Conservation (phyloP, 2,797 vertebrate genomes). For the Anas flavirostris region DNA sequence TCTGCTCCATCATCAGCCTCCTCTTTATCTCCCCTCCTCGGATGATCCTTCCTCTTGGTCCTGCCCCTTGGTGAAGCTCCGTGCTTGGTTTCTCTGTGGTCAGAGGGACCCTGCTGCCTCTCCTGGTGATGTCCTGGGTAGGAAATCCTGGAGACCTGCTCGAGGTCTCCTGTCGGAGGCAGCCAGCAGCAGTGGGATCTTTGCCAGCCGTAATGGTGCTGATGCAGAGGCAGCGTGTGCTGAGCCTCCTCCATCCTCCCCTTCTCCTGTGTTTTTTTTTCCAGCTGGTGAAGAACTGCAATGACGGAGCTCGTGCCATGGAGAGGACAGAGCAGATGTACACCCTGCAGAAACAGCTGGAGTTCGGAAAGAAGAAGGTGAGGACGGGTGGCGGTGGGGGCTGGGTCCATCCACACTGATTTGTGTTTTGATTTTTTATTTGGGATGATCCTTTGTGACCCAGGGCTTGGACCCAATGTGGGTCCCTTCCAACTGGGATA, state of each 20-base stretch:
- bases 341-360: slow-evolving; percentile 94
- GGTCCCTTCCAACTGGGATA: no score
- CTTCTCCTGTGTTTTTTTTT: not conserved
- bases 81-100: not conserved
- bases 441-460: no score
- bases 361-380: slow-evolving; percentile 97
- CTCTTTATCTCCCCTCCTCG: not conserved
- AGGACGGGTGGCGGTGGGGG: not conserved
- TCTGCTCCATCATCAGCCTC: not conserved
- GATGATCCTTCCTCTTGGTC: not conserved
- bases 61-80: not conserved
- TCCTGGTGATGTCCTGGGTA: not conserved
- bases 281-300: slow-evolving; percentile 92
- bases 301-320: slow-evolving; percentile 92
- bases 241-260: fast-evolving
- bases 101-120: fast-evolving
- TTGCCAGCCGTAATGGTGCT: not conserved
- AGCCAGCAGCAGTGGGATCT: not conserved
- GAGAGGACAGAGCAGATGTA: slow-evolving; percentile 96
- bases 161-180: not conserved
- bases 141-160: not conserved
- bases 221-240: not conserved
- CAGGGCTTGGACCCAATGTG: no score
- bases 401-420: not conserved
- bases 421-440: no score